These are phyloP conservation scores for Lasioglossum morio DNA, from an alignment of 2,888 invertebrate species.

Conservation along the genomic window DNA sequence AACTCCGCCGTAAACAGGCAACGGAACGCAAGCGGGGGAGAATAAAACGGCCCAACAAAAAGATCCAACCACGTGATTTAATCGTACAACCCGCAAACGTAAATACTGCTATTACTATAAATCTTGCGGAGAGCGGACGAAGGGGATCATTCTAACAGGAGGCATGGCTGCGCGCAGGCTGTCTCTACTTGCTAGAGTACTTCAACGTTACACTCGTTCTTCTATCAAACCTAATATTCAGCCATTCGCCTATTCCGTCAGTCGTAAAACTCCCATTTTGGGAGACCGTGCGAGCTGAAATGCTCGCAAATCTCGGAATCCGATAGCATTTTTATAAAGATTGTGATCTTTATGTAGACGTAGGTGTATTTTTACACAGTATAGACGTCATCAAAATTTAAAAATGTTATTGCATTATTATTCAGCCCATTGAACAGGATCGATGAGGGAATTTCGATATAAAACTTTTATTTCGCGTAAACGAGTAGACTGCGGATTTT, in stretches of 20 bases:
- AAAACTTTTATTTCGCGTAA: not conserved
- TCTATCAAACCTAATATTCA: not conserved
- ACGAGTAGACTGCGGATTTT: too few relatives aligned
- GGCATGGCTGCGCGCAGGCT: not conserved
- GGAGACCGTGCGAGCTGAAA: not conserved
- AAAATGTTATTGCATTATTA: too few relatives aligned
- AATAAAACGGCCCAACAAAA: conserved; percentile 11
- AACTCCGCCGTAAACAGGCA: conserved; percentile 20
- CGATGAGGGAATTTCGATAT: not conserved
- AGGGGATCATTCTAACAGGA: conserved; percentile 24
- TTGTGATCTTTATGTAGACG: too few relatives aligned
- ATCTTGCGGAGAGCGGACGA: conserved; percentile 2
- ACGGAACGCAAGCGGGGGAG: conserved; percentile 15
- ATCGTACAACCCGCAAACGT: conserved; percentile 22
- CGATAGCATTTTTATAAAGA: not conserved
- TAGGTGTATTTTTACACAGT: not conserved
- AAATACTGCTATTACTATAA: conserved; percentile 35
- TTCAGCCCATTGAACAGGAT: too few relatives aligned
- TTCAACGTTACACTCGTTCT: not conserved
- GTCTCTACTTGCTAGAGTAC: not conserved
- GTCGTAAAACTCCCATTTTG: not conserved
- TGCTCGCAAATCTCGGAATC: not conserved
- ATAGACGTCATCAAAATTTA: not conserved
- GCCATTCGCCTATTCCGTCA: not conserved
- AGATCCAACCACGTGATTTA: conserved; percentile 17